Evolutionary conservation across 30 jellyfish, hydroid and myxozoan species (phyloP).

Genomic region (Cassiopea xamachana): DNA sequence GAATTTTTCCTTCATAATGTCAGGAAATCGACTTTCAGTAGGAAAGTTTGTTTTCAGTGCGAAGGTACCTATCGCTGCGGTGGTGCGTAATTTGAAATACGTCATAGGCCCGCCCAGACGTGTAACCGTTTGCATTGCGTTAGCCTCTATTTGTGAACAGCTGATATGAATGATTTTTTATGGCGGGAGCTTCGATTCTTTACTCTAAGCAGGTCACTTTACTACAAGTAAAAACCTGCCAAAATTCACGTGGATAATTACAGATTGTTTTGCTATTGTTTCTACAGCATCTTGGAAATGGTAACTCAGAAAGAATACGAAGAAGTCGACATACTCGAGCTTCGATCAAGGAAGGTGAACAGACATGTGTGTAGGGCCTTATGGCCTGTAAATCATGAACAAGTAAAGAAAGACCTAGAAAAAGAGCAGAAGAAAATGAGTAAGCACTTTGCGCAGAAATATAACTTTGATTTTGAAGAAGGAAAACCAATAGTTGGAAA

Average conservation of each 20-base stretch:
- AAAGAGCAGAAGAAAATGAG: conserved; percentile 58
- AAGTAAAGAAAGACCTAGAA: conserved; percentile 66
- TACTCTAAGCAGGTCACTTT: conserved; percentile 14
- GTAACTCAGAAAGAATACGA: conserved; percentile 35
- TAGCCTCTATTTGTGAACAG: conserved; percentile 66
- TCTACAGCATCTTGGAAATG: background rate
- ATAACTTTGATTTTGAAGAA: conserved; percentile 79
- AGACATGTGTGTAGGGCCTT: conserved; percentile 77
- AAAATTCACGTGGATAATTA: background rate
- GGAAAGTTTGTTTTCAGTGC: too few relatives aligned
- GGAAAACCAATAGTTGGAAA: conserved; percentile 79
- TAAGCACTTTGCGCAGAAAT: conserved; percentile 70
- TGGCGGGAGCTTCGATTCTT: conserved; percentile 67
- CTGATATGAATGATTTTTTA: conserved; percentile 46
- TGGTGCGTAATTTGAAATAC: conserved; percentile 40
- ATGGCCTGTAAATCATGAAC: conserved; percentile 83
- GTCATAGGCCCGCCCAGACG: conserved; percentile 63
- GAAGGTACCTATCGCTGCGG: background rate
- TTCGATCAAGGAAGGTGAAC: conserved; percentile 56
- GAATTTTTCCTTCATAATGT: too few relatives aligned
- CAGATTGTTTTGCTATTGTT: background rate
- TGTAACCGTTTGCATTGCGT: conserved; percentile 49
- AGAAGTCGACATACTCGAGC: conserved; percentile 47
- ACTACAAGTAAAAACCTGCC: conserved; percentile 3
- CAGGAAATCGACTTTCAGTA: too few relatives aligned